Percentiles rank a stretch among this genome's conserved stretches.
Evolutionary conservation across 1,140 invertebrate species (phyloP).

Genomic region (Charaxes varanes): DNA sequence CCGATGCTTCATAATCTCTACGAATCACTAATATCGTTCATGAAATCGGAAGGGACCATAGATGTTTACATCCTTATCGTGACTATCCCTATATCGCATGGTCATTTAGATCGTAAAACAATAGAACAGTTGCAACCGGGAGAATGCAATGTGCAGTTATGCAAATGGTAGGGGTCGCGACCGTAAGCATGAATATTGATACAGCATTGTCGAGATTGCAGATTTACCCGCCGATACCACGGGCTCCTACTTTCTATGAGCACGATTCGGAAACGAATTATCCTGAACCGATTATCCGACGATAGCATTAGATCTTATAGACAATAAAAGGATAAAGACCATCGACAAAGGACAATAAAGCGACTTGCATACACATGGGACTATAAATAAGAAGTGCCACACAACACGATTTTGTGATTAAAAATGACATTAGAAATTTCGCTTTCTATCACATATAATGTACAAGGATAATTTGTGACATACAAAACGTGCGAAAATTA

Average conservation of each 20-base stretch:
- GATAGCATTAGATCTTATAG: constrained; percentile 30
- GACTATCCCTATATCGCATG: constrained; percentile 58
- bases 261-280: constrained; percentile 64
- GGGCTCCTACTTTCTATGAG: constrained; percentile 52
- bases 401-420: too few species aligned
- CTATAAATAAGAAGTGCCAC: background rate
- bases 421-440: too few species aligned
- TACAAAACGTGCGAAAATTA: too few species aligned
- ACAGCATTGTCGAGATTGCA: constrained; percentile 66
- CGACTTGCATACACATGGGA: constrained; percentile 2
- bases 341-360: constrained; percentile 7
- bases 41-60: constrained; percentile 21
- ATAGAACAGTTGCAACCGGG: constrained; percentile 63
- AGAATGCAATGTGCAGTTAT: constrained; percentile 66
- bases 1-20: constrained; percentile 13
- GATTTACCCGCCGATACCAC: constrained; percentile 55
- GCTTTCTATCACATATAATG: too few species aligned
- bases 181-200: constrained; percentile 70
- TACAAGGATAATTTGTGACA: too few species aligned
- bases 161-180: constrained; percentile 67
- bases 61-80: constrained; percentile 58
- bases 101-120: constrained; percentile 73
- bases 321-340: constrained; percentile 13
- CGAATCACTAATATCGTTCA: constrained; percentile 18
- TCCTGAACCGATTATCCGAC: constrained; percentile 52